These are phyloP conservation scores for Zaprionus kolodkinae DNA, from an alignment of 1,140 invertebrate genomes.

Conservation along the genomic window DNA sequence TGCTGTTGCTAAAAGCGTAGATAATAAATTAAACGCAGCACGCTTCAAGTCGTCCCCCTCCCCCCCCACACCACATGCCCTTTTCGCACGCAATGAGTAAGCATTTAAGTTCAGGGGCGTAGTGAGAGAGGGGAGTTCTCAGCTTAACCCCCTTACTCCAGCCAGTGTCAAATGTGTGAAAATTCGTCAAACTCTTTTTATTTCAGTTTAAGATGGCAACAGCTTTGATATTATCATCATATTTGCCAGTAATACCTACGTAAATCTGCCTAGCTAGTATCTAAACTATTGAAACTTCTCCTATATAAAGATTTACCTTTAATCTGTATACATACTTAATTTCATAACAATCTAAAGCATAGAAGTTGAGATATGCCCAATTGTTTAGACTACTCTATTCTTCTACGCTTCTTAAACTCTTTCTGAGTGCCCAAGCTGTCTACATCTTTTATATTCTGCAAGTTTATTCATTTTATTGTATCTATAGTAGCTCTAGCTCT, in stretches of 20 bases:
- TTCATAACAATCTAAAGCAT: too few species aligned
- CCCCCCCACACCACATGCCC: background rate
- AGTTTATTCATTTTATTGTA: too few species aligned
- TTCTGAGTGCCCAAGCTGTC: too few species aligned
- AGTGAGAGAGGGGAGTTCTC: background rate
- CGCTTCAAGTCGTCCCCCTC: conserved; percentile 38
- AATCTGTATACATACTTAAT: too few species aligned
- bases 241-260: background rate
- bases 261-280: background rate
- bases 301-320: too few species aligned
- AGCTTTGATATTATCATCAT: background rate
- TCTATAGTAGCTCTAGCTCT: background rate
- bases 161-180: conserved; percentile 3
- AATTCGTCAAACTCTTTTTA: background rate
- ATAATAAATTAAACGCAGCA: conserved; percentile 81
- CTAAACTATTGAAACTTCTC: background rate
- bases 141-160: background rate
- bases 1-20: conserved; percentile 53
- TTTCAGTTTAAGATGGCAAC: too few species aligned
- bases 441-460: too few species aligned
- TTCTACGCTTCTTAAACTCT: too few species aligned
- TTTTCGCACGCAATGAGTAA: conserved; percentile 20
- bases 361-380: too few species aligned
- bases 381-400: too few species aligned
- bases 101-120: background rate